Evolutionary conservation across 1,140 invertebrate species (phyloP).

Genomic region (Tetramorium parvispinum): DNA sequence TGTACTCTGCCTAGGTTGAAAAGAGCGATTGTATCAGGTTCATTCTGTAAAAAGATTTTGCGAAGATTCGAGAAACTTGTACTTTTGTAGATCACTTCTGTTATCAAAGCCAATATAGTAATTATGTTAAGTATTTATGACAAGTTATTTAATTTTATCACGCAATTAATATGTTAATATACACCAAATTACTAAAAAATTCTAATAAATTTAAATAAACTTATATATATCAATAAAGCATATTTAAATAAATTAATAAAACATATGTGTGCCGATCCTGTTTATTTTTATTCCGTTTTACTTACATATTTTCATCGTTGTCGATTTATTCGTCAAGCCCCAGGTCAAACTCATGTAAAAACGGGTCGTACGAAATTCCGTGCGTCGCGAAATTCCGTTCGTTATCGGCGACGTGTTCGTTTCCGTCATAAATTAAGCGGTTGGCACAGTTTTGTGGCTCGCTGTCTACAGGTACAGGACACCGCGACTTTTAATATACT

Average conservation of each 20-base stretch:
- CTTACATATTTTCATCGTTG: not conserved
- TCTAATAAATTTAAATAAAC: not conserved
- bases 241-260: constrained; percentile 22
- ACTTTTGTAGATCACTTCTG: not conserved
- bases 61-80: not conserved
- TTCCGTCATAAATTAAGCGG: constrained; percentile 41
- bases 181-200: not conserved
- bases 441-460: constrained; percentile 48
- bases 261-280: not conserved
- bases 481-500: constrained; percentile 26
- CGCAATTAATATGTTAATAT: not conserved
- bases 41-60: not conserved
- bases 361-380: constrained; percentile 9
- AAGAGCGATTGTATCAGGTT: not conserved
- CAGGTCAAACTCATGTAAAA: not conserved
- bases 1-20: not conserved
- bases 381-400: constrained; percentile 24
- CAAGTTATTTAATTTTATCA: not conserved
- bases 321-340: not conserved
- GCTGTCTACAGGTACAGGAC: not conserved
- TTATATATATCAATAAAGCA: not conserved
- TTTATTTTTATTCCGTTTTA: not conserved
- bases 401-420: not conserved
- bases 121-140: not conserved
- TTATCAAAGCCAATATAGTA: not conserved